phyloP scores from a whole-genome alignment of 1,140 invertebrate species.

The Drosophila baimaii region DNA sequence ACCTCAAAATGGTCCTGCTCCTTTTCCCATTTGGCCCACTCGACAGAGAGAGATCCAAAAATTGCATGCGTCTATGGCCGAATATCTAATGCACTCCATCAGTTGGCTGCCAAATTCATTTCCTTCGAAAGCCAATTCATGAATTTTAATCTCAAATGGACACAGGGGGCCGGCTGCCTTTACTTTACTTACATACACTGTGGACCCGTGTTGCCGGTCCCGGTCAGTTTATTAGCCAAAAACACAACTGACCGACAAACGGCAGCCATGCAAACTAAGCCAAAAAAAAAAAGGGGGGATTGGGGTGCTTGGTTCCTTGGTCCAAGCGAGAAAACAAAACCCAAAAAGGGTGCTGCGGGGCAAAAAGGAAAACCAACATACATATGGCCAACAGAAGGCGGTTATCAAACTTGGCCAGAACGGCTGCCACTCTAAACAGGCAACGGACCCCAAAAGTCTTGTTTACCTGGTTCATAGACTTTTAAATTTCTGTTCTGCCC shows the following conservation, averaged over 20 bases:
- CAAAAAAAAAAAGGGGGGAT: constrained; percentile 22
- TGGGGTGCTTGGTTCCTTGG: constrained; percentile 7
- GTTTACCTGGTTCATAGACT: constrained; percentile 29
- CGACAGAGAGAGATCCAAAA: constrained; percentile 3
- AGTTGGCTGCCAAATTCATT: constrained; percentile 31
- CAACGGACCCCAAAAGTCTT: constrained; percentile 15
- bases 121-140: constrained; percentile 55
- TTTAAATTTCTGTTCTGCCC: constrained; percentile 16
- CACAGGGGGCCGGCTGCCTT: constrained; percentile 23
- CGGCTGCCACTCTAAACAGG: constrained; percentile 53
- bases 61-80: constrained; percentile 11
- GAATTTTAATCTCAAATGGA: constrained; percentile 65
- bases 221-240: constrained; percentile 61
- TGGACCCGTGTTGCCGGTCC: constrained; percentile 16
- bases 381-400: constrained; percentile 36
- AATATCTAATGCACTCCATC: constrained; percentile 46
- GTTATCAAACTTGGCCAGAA: constrained; percentile 49
- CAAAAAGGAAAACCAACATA: constrained; percentile 10
- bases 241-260: constrained; percentile 33
- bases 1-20: not conserved
- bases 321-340: not conserved
- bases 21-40: constrained; percentile 1
- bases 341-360: constrained; percentile 1
- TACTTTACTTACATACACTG: constrained; percentile 15
- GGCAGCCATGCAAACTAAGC: constrained; percentile 50